Percentiles rank a stretch among this genome's conserved stretches.
phyloP scores from a whole-genome alignment of 2,113 vertebrate genomes.

The Blennius ocellaris region DNA sequence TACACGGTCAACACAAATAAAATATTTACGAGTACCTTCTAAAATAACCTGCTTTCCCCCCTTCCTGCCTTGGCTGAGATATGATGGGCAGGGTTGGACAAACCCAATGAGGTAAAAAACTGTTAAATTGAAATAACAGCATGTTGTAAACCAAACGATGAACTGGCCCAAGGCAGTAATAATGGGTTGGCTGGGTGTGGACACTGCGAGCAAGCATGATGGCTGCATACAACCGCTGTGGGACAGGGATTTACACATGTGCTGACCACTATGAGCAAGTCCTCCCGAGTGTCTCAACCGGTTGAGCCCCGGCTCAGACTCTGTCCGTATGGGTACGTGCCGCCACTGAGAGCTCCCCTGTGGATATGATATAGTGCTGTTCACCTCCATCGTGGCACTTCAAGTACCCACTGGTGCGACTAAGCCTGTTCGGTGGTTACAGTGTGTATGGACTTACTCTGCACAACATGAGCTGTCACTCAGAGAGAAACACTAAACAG shows the following conservation, averaged over 20 bases:
- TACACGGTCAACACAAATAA: background rate
- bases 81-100: background rate
- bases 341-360: background rate
- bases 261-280: background rate
- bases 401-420: background rate
- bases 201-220: background rate
- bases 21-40: constrained; percentile 15
- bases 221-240: constrained; percentile 20
- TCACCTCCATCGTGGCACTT: background rate
- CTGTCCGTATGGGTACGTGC: background rate
- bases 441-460: background rate
- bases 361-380: background rate
- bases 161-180: constrained; percentile 16
- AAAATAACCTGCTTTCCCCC: constrained; percentile 7
- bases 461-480: constrained; percentile 27
- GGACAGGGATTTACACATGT: constrained; percentile 12
- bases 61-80: background rate
- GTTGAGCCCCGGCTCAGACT: background rate
- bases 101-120: background rate
- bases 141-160: constrained; percentile 28
- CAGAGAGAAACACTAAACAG: constrained; percentile 19
- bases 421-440: background rate
- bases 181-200: constrained; percentile 26
- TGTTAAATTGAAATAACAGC: constrained; percentile 28
- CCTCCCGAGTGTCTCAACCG: background rate